Evolutionary conservation across 2,888 invertebrate genomes (phyloP).

Genomic region (Digitonthophagus gazella): DNA sequence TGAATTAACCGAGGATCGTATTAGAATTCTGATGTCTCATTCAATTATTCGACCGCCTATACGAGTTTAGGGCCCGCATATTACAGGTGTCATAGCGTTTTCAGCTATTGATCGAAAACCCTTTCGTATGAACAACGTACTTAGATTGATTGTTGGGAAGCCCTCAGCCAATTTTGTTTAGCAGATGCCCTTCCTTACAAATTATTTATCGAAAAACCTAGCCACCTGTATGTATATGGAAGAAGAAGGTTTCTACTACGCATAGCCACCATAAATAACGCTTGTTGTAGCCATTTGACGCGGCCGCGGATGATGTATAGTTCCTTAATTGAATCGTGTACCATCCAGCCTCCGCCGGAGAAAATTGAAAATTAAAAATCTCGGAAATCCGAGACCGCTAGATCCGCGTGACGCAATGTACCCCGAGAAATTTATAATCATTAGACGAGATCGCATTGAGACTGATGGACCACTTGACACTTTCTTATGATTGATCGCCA

Average conservation of each 20-base stretch:
- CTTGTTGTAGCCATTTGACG: neutral
- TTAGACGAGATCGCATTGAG: slow-evolving; percentile 41
- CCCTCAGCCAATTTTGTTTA: neutral
- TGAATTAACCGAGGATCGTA: neutral
- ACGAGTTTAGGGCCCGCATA: neutral
- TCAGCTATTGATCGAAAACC: neutral
- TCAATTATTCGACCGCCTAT: neutral
- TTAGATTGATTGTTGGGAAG: neutral
- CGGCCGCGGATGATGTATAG: slow-evolving; percentile 9
- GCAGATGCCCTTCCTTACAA: too few relatives aligned
- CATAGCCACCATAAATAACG: slow-evolving; percentile 6
- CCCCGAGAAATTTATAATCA: slow-evolving; percentile 38
- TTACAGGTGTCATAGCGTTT: neutral
- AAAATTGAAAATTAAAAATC: neutral
- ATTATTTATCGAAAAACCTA: too few relatives aligned
- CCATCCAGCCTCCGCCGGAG: neutral
- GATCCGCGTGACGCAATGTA: neutral
- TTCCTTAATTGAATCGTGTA: slow-evolving; percentile 13
- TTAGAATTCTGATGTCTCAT: neutral
- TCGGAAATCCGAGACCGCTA: neutral
- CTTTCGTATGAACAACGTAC: neutral
- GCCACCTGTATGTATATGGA: too few relatives aligned
- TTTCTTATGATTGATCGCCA: slow-evolving; percentile 41
- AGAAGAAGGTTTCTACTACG: too few relatives aligned
- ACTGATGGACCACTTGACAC: slow-evolving; percentile 42